Evolutionary conservation across 2,888 invertebrate species (phyloP).

Genomic region (Tethea ocularis): DNA sequence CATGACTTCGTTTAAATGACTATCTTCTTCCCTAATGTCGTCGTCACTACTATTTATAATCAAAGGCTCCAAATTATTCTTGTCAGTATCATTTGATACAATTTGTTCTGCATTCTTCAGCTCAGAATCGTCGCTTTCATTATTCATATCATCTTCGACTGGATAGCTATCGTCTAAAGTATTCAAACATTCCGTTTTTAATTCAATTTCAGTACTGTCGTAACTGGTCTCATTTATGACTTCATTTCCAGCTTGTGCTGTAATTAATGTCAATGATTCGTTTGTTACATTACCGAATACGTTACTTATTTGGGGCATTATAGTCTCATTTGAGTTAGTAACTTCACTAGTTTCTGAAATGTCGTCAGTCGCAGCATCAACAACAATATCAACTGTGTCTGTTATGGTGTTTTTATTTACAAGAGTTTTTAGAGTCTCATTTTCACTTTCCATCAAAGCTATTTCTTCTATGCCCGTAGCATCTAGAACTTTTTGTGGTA

Average conservation of each 20-base stretch:
- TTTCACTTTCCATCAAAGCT: not conserved
- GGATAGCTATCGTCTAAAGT: not conserved
- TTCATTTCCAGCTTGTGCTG: not conserved
- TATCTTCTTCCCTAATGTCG: not conserved
- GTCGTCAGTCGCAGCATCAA: not conserved
- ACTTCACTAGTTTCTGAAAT: not conserved
- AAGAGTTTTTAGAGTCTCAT: not conserved
- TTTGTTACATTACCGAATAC: constrained; percentile 37
- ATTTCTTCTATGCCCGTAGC: not conserved
- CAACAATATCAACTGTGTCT: not conserved
- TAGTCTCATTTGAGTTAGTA: not conserved
- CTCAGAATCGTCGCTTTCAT: not conserved
- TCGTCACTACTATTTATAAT: not conserved
- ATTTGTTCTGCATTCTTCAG: not conserved
- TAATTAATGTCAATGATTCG: not conserved
- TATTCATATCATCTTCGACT: constrained; percentile 10
- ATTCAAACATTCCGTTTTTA: constrained; percentile 3
- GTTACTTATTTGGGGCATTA: constrained; percentile 36
- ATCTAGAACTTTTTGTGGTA: constrained; percentile 19
- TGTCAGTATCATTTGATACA: not conserved
- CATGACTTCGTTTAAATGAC: not conserved
- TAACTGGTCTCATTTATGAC: constrained; percentile 7
- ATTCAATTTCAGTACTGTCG: not conserved
- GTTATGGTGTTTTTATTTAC: not conserved
- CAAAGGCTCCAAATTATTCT: not conserved